Conservation (phyloP, 2,888 invertebrate genomes). For the Ectobius pallidus region DNA sequence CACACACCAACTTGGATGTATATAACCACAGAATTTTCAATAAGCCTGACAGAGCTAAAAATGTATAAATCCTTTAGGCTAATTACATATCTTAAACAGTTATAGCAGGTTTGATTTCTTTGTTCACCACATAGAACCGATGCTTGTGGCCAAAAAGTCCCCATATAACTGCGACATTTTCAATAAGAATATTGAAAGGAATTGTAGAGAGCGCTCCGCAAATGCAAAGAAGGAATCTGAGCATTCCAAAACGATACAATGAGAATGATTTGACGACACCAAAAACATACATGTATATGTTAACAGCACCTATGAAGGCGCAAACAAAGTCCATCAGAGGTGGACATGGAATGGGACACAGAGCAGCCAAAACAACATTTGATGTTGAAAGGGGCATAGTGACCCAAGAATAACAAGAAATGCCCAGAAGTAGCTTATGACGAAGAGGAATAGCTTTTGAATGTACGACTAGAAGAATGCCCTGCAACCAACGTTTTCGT, state of each 20-base stretch:
- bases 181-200: constrained; percentile 92
- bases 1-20: neutral
- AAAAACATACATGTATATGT: constrained; percentile 97
- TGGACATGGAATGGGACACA: constrained; percentile 88
- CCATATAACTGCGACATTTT: constrained; percentile 94
- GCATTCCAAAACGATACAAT: constrained; percentile 80
- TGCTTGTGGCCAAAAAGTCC: constrained; percentile 93
- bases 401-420: constrained; percentile 95
- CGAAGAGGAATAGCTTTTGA: constrained; percentile 80
- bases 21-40: neutral
- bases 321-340: constrained; percentile 83
- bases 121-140: constrained; percentile 96
- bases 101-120: constrained; percentile 77
- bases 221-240: constrained; percentile 79
- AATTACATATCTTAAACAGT: constrained; percentile 60
- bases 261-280: constrained; percentile 97
- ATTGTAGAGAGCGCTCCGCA: constrained; percentile 88
- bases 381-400: constrained; percentile 92
- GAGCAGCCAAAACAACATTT: constrained; percentile 81
- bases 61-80: no score
- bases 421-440: constrained; percentile 80
- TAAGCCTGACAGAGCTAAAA: neutral
- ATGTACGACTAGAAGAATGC: constrained; percentile 87
- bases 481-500: constrained; percentile 94
- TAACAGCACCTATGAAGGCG: constrained; percentile 91